A percentile compares a stretch with the other conserved stretches of the same genome.
phyloP scores from a whole-genome alignment of 2,113 vertebrate genomes.

The Prinia subflava region DNA sequence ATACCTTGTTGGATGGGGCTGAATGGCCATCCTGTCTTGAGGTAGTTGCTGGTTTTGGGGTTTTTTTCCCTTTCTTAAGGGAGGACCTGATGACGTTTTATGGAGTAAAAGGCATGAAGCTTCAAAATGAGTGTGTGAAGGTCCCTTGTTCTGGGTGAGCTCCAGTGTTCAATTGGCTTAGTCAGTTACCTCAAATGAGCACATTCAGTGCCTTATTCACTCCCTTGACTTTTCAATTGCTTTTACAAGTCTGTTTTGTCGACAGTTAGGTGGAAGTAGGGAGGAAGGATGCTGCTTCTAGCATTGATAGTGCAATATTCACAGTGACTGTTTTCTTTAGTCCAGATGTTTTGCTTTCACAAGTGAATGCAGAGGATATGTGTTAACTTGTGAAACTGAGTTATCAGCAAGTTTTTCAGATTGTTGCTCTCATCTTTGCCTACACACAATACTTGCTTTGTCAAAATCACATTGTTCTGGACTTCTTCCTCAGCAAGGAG shows the following conservation, averaged over 20 bases:
- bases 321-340: not conserved
- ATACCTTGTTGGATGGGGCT: not conserved
- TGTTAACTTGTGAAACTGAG: not conserved
- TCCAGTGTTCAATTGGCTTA: not conserved
- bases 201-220: not conserved
- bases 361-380: not conserved
- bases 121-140: not conserved
- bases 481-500: not conserved
- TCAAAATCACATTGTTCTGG: not conserved
- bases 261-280: not conserved
- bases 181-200: not conserved
- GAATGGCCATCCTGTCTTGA: not conserved
- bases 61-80: not conserved
- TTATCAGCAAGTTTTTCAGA: not conserved
- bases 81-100: not conserved
- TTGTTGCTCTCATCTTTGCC: not conserved
- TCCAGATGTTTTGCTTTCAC: not conserved
- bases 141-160: not conserved
- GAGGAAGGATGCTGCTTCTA: not conserved
- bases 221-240: not conserved
- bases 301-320: not conserved
- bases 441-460: not conserved
- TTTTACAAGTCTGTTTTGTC: not conserved
- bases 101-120: not conserved
- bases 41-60: not conserved